Evolutionary conservation across 2,888 invertebrate species (phyloP), one percentile per base, ranked within the genome.

Genomic region (Drosophila mulleri): DNA sequence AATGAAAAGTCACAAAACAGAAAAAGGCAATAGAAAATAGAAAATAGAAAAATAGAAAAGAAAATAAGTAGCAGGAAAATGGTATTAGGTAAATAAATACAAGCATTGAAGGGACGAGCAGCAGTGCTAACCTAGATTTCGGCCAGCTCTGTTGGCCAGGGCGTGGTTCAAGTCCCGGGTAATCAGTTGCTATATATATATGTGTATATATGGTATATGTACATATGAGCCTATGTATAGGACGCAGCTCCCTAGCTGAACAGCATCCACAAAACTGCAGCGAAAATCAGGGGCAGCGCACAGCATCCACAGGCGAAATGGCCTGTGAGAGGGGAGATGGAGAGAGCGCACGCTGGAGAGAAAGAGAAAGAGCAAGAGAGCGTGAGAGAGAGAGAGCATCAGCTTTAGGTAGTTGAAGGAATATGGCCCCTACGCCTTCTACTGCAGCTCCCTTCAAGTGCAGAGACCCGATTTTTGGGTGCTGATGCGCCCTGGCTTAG

Each of bases 161-260:
- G 86, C 86, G 86, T 86, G 86, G 86, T 86, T 86, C 82, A 78
- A 88, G 86, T 89, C 85, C 85, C 85, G 88, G 85, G 90, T 89
- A 86, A 85, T 67, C 88, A 69, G 56, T 76, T 66, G 59, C 45
- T 67, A 45, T 48, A 48, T 29, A 29, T 16, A 3, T 45, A 45
- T 26, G 5, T 29, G 7, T 37, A 14, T 47, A 47, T 48, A n/a
- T 29, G 47, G 47, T 48, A n/a, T 48, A n/a, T n/a, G n/a, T n/a
- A 48, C 47, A 37, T n/a, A 53, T 48, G 62, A 45, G 61, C 32
- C 20, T 37, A 53, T 67, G 72, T 32, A 75, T 64, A 73, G 58
- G 57, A 41, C 39, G 32, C 61, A 35, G 37, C 42, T 44, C 41
- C 41, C 47, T 32, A 66, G 67, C 64, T 60, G 42, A 75, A 83